Base-by-base conservation (phyloP, 2,888 invertebrate species). In the Creontiades dilutus region DNA sequence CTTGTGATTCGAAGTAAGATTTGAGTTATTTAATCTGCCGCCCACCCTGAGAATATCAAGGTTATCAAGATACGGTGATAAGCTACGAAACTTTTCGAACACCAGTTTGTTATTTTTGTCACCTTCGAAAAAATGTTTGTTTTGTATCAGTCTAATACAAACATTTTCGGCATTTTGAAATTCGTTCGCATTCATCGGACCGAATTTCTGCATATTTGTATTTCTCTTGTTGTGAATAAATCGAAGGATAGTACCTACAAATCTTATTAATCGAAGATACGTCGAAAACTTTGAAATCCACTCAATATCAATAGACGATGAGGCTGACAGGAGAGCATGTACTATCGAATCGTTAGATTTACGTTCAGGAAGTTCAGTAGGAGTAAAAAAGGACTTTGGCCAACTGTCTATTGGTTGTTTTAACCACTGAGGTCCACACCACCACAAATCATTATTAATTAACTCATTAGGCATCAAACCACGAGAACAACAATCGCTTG, bases 401-500 rank as follows among this genome's bases (percentile, higher is more conserved):
- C 52, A 52, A 14, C 14, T 52, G 3, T 52, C 14, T 52, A 1
- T 16, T 52, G 52, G 52, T 12, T 52, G 52, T 14, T 16, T 14
- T 12, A 52, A 52, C 52, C 52, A 52, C 16, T 13, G 52, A 3
- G 52, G 52, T 14, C 52, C 52, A 1, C 14, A 52, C 52, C 52
- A 52, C 52, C 52, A 52, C 16, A 52, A 2, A 2, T 13, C 3
- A 16, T 52, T 3, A 14, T 52, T 16, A 52, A 52, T 52, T 16
- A 52, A 16, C 1, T 52, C 52, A 3, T 52, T 52, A 16, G 52
- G 52, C 16, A 52, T 13, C 14, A 13, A 52, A 52, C 52, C 52
- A 14, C 52, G 13, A 7, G 52, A 52, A 52, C 52, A 13, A 52
- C 52, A 52, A 52, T 52, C 52, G 13, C 52, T 16, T 0, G 93